Percentiles rank a stretch among this genome's conserved stretches.
Evolutionary conservation across 2,797 vertebrate species (phyloP).

Genomic region (Spea hammondii): DNA sequence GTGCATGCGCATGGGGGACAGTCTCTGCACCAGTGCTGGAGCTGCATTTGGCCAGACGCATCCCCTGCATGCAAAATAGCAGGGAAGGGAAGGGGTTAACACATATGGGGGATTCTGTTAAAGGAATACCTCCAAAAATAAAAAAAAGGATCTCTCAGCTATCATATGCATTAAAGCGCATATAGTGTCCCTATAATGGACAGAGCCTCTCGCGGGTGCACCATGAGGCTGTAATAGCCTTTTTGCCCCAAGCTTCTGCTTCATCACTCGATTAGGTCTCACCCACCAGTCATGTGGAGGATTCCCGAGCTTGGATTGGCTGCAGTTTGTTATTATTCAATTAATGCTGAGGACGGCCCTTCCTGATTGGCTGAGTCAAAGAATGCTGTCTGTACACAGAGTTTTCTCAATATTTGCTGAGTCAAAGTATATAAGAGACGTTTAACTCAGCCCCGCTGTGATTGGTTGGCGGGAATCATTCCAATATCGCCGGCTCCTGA

Average conservation of each 20-base stretch:
- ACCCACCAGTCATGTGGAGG: neutral
- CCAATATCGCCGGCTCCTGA: neutral
- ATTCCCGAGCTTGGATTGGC: constrained; percentile 17
- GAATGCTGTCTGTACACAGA: neutral
- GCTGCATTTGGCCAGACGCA: too few relatives aligned
- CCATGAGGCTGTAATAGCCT: neutral
- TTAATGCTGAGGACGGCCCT: neutral
- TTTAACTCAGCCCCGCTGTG: neutral
- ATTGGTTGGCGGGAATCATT: neutral
- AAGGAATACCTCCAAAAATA: too few relatives aligned
- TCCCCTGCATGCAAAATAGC: too few relatives aligned
- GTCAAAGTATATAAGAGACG: neutral
- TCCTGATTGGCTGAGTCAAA: constrained; percentile 20
- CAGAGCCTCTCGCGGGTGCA: neutral
- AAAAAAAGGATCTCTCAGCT: too few relatives aligned
- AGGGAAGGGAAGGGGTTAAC: too few relatives aligned
- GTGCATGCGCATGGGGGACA: too few relatives aligned
- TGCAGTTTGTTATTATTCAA: constrained; percentile 35
- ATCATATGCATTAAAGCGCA: too few relatives aligned
- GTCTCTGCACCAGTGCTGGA: too few relatives aligned
- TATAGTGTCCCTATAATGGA: neutral
- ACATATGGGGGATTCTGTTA: neutral
- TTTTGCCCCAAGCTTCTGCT: neutral
- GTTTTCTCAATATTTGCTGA: neutral
- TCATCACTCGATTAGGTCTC: constrained; percentile 9